These are phyloP conservation scores for Dryocosmus kuriphilus DNA, from an alignment of 2,888 invertebrate species.

Conservation along the genomic window DNA sequence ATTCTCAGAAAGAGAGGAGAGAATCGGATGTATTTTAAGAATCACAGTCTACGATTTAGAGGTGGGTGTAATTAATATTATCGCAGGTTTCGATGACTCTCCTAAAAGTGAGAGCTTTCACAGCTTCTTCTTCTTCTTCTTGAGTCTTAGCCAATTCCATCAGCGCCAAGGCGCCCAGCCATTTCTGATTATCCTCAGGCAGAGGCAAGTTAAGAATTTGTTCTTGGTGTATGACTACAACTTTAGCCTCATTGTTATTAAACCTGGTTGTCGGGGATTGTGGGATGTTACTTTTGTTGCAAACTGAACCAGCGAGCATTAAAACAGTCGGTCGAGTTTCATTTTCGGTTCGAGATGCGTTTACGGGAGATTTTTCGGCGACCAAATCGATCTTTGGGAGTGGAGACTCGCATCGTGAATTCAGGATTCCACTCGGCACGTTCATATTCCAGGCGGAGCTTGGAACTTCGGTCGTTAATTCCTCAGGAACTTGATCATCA, in stretches of 20 bases:
- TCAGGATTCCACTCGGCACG: conserved; percentile 5
- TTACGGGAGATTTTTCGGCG: background rate
- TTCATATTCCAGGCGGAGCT: conserved; percentile 14
- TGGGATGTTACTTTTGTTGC: conserved; percentile 47
- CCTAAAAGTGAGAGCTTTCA: conserved; percentile 59
- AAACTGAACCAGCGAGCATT: conserved; percentile 76
- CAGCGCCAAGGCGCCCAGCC: conserved; percentile 82
- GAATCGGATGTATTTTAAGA: conserved; percentile 39
- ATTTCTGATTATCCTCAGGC: conserved; percentile 78
- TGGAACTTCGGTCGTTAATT: conserved; percentile 8
- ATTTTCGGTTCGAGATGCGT: conserved; percentile 72
- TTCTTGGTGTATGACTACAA: conserved; percentile 71
- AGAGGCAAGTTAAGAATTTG: conserved; percentile 63
- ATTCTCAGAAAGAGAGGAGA: background rate
- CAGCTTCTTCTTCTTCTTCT: conserved; percentile 68
- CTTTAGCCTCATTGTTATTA: conserved; percentile 60
- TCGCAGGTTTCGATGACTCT: conserved; percentile 61
- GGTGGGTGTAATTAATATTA: conserved; percentile 69
- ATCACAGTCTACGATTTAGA: conserved; percentile 72
- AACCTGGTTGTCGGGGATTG: conserved; percentile 44
- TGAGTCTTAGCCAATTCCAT: conserved; percentile 80
- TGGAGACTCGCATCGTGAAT: conserved; percentile 26
- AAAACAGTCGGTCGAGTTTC: conserved; percentile 80
- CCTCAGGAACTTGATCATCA: background rate
- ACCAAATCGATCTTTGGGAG: conserved; percentile 26